Percentiles rank a stretch among this genome's conserved stretches.
Conservation (phyloP, 2,113 vertebrate genomes). For the Eira barbara region DNA sequence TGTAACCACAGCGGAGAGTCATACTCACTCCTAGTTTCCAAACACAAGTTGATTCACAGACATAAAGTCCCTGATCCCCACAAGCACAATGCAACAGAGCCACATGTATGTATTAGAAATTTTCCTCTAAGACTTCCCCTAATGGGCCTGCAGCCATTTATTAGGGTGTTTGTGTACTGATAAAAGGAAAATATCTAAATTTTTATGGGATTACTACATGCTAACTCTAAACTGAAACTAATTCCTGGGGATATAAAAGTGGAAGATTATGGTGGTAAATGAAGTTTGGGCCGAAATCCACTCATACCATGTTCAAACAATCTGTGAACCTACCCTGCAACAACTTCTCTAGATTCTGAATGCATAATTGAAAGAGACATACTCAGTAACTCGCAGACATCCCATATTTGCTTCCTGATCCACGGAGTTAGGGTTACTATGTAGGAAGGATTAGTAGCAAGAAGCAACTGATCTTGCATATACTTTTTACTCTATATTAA, state of each 20-base stretch:
- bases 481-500: neutral
- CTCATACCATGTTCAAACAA: neutral
- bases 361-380: neutral
- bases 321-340: neutral
- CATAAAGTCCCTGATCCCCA: neutral
- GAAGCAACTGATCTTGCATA: neutral
- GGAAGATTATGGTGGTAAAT: neutral
- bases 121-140: neutral
- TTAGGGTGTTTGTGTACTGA: neutral
- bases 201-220: neutral
- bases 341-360: neutral
- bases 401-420: neutral
- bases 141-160: neutral
- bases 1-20: neutral
- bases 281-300: neutral
- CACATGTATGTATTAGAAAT: neutral
- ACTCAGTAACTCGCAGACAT: neutral
- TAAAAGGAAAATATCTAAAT: neutral
- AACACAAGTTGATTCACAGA: neutral
- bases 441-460: neutral
- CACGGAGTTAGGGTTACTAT: neutral
- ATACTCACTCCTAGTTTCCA: neutral
- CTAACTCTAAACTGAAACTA: neutral
- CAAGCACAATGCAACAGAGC: neutral
- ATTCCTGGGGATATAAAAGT: slow-evolving; percentile 1